Conservation (phyloP, 2,888 invertebrate genomes). For the Priocnemis perturbator region DNA sequence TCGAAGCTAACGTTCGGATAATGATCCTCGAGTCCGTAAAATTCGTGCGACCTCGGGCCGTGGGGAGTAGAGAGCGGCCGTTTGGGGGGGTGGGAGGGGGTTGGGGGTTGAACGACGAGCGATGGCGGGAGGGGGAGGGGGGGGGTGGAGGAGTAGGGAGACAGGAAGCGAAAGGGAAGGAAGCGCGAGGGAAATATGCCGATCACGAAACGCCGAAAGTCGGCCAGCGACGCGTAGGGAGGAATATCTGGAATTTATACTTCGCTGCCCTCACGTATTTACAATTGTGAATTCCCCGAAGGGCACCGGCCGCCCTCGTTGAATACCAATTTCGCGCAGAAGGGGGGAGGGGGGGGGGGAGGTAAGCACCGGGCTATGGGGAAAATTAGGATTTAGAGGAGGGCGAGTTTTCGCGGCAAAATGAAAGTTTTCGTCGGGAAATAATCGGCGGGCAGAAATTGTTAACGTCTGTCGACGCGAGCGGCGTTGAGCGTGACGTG, state of each 20-base stretch:
- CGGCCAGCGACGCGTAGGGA: not conserved
- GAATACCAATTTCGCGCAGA: not conserved
- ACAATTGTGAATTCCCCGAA: constrained; percentile 7
- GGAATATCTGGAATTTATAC: constrained; percentile 24
- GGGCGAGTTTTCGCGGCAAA: too few species aligned
- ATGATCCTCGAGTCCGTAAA: too few species aligned
- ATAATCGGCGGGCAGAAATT: too few species aligned
- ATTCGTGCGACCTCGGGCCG: too few species aligned
- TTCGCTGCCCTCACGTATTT: constrained; percentile 10
- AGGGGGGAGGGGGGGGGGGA: too few species aligned
- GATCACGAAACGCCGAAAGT: constrained; percentile 11
- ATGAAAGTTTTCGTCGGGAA: too few species aligned
- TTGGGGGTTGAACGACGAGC: not conserved
- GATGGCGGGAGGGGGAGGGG: not conserved
- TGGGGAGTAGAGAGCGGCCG: too few species aligned
- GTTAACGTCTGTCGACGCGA: too few species aligned
- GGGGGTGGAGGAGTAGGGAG: not conserved
- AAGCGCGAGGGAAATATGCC: constrained; percentile 4
- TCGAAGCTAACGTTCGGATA: too few species aligned
- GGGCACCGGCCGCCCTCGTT: constrained; percentile 2
- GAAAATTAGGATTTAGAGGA: not conserved
- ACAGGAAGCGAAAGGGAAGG: constrained; percentile 1
- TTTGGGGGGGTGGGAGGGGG: too few species aligned
- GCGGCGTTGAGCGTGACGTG: too few species aligned
- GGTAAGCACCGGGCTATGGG: not conserved